A percentile compares a stretch with the other conserved stretches of the same genome.
Conservation (phyloP, 2,888 invertebrate species). For the Andrena praecox region DNA sequence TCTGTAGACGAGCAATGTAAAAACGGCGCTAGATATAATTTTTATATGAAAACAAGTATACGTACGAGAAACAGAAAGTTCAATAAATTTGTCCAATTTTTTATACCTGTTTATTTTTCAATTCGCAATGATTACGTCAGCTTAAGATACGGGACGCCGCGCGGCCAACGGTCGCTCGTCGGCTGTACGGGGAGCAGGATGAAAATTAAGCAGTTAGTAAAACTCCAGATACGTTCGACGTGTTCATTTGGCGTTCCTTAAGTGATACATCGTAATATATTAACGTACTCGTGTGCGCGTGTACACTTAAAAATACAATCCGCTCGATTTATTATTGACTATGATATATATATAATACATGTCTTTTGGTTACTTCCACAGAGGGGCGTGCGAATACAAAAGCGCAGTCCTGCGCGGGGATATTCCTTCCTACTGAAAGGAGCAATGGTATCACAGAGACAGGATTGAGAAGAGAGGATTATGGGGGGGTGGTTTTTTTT, state of each 20-base stretch:
- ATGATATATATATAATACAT: slow-evolving; percentile 70
- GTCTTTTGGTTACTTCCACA: slow-evolving; percentile 68
- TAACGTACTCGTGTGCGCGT: slow-evolving; percentile 67
- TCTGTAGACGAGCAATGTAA: slow-evolving; percentile 12
- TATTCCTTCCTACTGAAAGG: slow-evolving; percentile 62
- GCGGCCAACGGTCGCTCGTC: background rate
- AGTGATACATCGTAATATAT: slow-evolving; percentile 70
- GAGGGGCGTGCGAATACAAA: slow-evolving; percentile 60
- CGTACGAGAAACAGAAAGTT: background rate
- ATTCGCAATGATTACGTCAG: slow-evolving; percentile 17
- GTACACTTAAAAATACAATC: slow-evolving; percentile 74
- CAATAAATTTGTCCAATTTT: slow-evolving; percentile 43
- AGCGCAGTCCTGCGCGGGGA: slow-evolving; percentile 52
- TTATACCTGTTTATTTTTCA: slow-evolving; percentile 25
- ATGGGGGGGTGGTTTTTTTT: slow-evolving; percentile 38
- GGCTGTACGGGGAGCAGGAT: slow-evolving; percentile 15
- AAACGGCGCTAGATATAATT: slow-evolving; percentile 25
- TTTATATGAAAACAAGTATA: slow-evolving; percentile 36
- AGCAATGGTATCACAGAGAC: slow-evolving; percentile 72
- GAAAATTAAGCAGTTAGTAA: slow-evolving; percentile 21
- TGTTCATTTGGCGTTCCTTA: slow-evolving; percentile 67
- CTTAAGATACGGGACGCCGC: slow-evolving; percentile 9
- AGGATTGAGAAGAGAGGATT: slow-evolving; percentile 61
- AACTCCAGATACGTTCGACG: slow-evolving; percentile 32
- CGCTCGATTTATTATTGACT: slow-evolving; percentile 65